Conservation (phyloP, 2,113 vertebrate species). For the Rhipidura dahli region DNA sequence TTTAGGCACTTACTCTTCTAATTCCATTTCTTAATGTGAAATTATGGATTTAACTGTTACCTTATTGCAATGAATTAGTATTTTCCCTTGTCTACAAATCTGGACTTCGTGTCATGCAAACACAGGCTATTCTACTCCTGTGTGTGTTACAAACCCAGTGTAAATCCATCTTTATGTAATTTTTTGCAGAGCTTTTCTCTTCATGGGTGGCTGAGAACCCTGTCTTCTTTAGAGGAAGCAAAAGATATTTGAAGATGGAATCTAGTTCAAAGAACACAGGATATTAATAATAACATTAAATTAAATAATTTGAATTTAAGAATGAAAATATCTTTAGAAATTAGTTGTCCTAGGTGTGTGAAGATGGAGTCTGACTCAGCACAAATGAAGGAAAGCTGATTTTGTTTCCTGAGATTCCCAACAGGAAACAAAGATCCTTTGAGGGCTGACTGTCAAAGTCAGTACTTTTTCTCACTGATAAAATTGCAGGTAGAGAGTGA, state of each 20-base stretch:
- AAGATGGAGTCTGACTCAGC: not conserved
- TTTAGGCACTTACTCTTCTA: not conserved
- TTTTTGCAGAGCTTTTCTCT: not conserved
- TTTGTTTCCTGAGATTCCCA: not conserved
- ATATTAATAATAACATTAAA: not conserved
- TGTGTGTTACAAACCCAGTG: not conserved
- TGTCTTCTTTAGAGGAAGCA: not conserved
- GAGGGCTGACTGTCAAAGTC: rapidly evolving
- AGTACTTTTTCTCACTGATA: not conserved
- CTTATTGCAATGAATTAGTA: not conserved
- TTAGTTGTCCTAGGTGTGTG: not conserved
- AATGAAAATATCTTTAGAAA: not conserved
- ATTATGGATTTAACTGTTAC: not conserved
- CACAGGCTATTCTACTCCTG: not conserved
- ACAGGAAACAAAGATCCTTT: not conserved
- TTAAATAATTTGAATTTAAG: not conserved
- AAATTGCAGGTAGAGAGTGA: not conserved
- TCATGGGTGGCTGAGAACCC: not conserved
- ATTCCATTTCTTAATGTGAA: not conserved
- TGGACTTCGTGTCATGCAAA: not conserved
- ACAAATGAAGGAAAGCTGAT: not conserved
- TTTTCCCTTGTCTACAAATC: not conserved
- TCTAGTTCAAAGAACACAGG: not conserved
- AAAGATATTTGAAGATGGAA: not conserved
- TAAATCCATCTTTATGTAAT: not conserved